These are phyloP conservation scores for Parauchenoglanis ngamensis DNA, from an alignment of 2,797 vertebrate species.

Conservation along the genomic window DNA sequence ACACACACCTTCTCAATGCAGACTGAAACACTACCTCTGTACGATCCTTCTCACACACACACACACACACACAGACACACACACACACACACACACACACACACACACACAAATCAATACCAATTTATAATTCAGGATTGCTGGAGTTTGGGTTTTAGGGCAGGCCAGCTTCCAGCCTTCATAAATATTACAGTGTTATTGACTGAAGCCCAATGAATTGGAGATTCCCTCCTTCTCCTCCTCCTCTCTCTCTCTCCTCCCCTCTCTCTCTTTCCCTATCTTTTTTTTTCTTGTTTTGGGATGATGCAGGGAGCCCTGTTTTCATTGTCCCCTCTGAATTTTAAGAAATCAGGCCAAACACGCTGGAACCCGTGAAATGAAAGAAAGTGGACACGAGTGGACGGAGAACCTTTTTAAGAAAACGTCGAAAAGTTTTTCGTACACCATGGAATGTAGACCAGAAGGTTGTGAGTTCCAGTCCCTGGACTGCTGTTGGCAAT, in stretches of 20 bases:
- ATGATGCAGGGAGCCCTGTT: constrained; percentile 62
- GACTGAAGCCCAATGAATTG: constrained; percentile 81
- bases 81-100: constrained; percentile 64
- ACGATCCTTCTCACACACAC: constrained; percentile 56
- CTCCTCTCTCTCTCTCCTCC: constrained; percentile 26
- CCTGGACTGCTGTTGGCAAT: not conserved
- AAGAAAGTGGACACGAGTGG: constrained; percentile 63
- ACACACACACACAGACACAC: constrained; percentile 59
- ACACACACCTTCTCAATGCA: constrained; percentile 55
- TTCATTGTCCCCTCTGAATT: constrained; percentile 72
- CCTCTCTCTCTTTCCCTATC: constrained; percentile 16
- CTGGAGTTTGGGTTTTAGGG: constrained; percentile 81
- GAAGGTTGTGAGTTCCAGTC: not conserved
- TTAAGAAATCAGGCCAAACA: constrained; percentile 69
- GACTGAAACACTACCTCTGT: constrained; percentile 58
- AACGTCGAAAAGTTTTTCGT: not conserved
- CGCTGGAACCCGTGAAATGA: constrained; percentile 56
- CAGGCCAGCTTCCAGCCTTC: constrained; percentile 78
- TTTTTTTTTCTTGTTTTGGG: constrained; percentile 55
- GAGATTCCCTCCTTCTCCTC: constrained; percentile 68
- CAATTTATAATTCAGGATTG: constrained; percentile 83
- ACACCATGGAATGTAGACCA: too few relatives aligned
- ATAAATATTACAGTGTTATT: constrained; percentile 85
- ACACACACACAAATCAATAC: constrained; percentile 78
- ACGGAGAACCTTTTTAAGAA: constrained; percentile 5